Base-by-base conservation (phyloP, 2,113 vertebrate species). In the Peromyscus californicus region DNA sequence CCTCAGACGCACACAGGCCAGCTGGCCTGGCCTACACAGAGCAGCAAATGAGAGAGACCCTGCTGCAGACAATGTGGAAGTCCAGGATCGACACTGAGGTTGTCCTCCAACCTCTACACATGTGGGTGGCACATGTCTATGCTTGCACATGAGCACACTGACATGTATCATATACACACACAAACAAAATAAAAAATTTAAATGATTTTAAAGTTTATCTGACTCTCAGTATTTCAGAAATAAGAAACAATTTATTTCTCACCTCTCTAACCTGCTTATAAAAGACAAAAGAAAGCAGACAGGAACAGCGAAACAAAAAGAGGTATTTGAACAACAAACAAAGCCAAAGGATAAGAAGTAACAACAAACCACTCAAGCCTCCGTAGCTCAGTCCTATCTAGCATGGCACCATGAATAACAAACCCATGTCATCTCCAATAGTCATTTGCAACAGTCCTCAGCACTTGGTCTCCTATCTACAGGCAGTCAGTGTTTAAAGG, bases 161-260 rank as follows among this genome's bases (percentile, higher is more conserved):
- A 67, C 24, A 10, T 24, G 1, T 26, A 31, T 65, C 15, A 31
- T 31, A 45, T 45, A 85, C 59, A 86, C 83, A 86, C 9, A 45
- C 19, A 45, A 65, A 48, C 17, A 31, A 78, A 51, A n/a, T n/a
- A n/a, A 22, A 70, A 51, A 61, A 15, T 8, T 63, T 19, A 45
- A 85, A 48, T 69, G 29, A 36, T 33, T 86, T 76, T 61, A 83
- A n/a, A 85, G 51, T 89, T 72, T 93, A 24, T 42, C 69, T 65
- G 29, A 76, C 65, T 89, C 42, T 95, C 61, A 76, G 83, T 24
- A 93, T 84, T 88, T 90, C 86, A 90, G 29, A 96, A 93, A 76
- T 33, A 95, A 91, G 36, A 92, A 93, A 78, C 72, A 33, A 78
- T 42, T 92, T 39, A 91, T 59, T 29, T 90, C 75, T 88, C 24